Conservation (phyloP, 37 sponge, comb jelly and placozoan species). For the Amphimedon queenslandica region DNA sequence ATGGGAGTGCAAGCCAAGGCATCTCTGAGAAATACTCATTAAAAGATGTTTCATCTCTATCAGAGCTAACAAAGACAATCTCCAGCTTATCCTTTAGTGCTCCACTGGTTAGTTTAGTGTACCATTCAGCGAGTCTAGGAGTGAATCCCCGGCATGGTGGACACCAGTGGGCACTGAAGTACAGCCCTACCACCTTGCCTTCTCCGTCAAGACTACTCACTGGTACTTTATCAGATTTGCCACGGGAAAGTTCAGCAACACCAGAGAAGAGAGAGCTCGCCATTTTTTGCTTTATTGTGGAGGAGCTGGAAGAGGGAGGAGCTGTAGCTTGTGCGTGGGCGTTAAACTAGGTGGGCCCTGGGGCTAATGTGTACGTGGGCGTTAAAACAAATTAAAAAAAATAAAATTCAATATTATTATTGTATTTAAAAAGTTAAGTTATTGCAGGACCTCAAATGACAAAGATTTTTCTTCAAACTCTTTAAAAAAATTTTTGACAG, state of each 20-base stretch:
- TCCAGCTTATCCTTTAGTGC: conserved; percentile 31
- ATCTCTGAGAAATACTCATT: conserved; percentile 53
- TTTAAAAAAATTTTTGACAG: neutral
- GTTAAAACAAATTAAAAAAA: no score
- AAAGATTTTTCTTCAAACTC: neutral
- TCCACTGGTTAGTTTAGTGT: conserved; percentile 29
- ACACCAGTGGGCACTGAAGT: conserved; percentile 74
- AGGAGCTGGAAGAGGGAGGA: no score
- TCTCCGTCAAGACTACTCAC: conserved; percentile 5
- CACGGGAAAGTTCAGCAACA: neutral
- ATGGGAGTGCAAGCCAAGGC: conserved; percentile 75
- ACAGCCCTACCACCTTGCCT: conserved; percentile 50
- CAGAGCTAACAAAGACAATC: conserved; percentile 72
- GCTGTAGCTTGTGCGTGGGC: no score
- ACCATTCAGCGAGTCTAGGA: conserved; percentile 48
- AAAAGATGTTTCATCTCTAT: conserved; percentile 48
- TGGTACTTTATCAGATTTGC: neutral
- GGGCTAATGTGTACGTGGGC: no score
- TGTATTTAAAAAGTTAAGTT: no score
- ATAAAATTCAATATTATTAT: no score
- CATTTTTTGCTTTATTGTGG: no score
- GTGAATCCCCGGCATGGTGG: conserved; percentile 67
- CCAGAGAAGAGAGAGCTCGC: neutral
- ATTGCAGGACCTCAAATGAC: no score
- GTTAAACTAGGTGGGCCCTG: no score